Percentiles rank a stretch among this genome's conserved stretches.
These are phyloP conservation scores for Lordiphosa andalusiaca DNA, from an alignment of 2,888 invertebrate species.

Conservation along the genomic window DNA sequence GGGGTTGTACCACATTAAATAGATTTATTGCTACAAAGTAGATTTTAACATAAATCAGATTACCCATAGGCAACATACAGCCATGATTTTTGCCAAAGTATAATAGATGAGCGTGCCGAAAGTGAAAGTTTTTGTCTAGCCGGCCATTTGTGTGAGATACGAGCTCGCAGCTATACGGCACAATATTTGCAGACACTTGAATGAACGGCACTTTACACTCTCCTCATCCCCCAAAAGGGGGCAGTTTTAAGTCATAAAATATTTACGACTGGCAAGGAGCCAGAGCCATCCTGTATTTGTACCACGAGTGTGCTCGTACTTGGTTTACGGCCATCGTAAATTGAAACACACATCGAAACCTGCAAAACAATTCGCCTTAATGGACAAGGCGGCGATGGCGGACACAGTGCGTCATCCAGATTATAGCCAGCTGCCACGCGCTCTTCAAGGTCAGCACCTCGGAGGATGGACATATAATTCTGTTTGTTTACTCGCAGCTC, in stretches of 20 bases:
- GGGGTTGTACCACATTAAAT: conserved; percentile 39
- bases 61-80: conserved; percentile 36
- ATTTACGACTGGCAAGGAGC: conserved; percentile 42
- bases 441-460: conserved; percentile 24
- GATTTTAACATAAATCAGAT: conserved; percentile 60
- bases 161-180: not conserved
- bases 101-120: conserved; percentile 45
- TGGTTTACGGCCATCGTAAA: conserved; percentile 58
- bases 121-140: conserved; percentile 11
- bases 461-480: conserved; percentile 32
- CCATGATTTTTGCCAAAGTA: conserved; percentile 32
- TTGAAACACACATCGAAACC: conserved; percentile 53
- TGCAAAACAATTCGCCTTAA: conserved; percentile 41
- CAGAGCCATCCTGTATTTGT: conserved; percentile 44
- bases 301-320: conserved; percentile 4
- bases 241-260: conserved; percentile 60
- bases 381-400: conserved; percentile 24
- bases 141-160: not conserved
- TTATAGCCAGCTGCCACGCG: conserved; percentile 5
- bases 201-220: not conserved
- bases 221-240: conserved; percentile 13
- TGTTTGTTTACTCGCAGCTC: conserved; percentile 16
- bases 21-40: conserved; percentile 55
- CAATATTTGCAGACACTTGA: not conserved
- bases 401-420: conserved; percentile 11